Conservation (phyloP, 2,797 vertebrate genomes). For the Synanceia verrucosa region DNA sequence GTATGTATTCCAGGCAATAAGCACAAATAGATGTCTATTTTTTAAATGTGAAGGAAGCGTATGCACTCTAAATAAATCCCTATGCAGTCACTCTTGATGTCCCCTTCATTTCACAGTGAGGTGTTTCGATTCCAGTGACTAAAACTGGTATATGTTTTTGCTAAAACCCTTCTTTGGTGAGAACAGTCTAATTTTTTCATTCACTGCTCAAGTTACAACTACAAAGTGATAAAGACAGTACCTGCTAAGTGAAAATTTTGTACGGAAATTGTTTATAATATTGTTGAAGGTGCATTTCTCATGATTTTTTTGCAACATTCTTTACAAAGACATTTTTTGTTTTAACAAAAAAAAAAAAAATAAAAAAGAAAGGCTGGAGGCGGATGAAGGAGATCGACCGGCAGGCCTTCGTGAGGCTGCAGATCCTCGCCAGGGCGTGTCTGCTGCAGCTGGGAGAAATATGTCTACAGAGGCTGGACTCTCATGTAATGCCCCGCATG, state of each 20-base stretch:
- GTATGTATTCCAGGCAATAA: constrained; percentile 46
- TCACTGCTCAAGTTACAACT: constrained; percentile 37
- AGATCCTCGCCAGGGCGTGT: too few relatives aligned
- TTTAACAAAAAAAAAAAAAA: too few relatives aligned
- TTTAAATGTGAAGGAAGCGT: constrained; percentile 46
- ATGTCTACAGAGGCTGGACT: too few relatives aligned
- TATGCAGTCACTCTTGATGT: constrained; percentile 31
- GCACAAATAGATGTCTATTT: constrained; percentile 55
- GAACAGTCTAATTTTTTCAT: constrained; percentile 36
- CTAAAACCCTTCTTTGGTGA: constrained; percentile 31
- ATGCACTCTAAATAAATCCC: constrained; percentile 62
- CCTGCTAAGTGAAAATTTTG: constrained; percentile 39
- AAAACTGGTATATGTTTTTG: constrained; percentile 19
- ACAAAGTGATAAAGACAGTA: constrained; percentile 35
- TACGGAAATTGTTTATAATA: constrained; percentile 19
- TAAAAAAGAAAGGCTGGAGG: too few relatives aligned
- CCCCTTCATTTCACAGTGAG: constrained; percentile 42
- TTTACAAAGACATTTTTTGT: too few relatives aligned
- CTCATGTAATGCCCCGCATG: too few relatives aligned
- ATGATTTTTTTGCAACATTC: too few relatives aligned
- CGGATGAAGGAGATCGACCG: too few relatives aligned
- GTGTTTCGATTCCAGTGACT: constrained; percentile 38
- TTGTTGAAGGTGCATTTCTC: neutral
- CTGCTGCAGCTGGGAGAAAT: too few relatives aligned
- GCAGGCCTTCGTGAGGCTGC: too few relatives aligned